Evolutionary conservation across 2,797 vertebrate genomes (phyloP), one percentile per base, ranked within the genome.

Genomic region (Neoniphon sammara): DNA sequence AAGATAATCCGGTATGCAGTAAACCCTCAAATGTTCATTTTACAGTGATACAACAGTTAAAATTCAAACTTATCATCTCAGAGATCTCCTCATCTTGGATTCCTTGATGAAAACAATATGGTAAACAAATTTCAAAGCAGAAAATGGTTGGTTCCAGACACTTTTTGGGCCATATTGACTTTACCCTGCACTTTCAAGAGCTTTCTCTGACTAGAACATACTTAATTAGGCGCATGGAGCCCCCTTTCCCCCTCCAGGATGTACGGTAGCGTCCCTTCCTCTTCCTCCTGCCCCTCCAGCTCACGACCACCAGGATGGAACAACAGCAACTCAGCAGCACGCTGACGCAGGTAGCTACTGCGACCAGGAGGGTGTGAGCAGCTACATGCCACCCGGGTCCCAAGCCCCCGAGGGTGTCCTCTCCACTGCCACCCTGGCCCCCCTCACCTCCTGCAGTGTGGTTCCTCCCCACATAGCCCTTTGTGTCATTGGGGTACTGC

Each of bases 311-410:
- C 76, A 94, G 77, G 5, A 92, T 57, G 2, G 90, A 89, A 79
- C 96, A 97, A 17, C 93, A 96, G 89, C 96, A 96, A 65, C 95
- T 89, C 77, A 95, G 90, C 59, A 95, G 69, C 67, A 95, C 74
- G 0, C 91, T 90, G 72, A 87, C 85, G 7, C 95, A 94, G 4
- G 96, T 86, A 14, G 92, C 87, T 57, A 93, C 89, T 0, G 93
- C 94, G 12, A 95, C 92, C 77, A 96, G 78, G 86, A 96, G 90
- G 0, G 88, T 77, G 62, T 92, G 89, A 2, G 91, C 85, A 1
- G 90, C 92, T 23, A 85, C 74, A 5, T 93, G 93, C 94, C 94
- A 93, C 1, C 78, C 82, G 0, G 90, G 69, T 10, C 75, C 78
- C 12, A 81, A n/a, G 7, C 71, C 85, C 31, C 85, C 90, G 0